A percentile compares a stretch with the other conserved stretches of the same genome.
These are phyloP conservation scores for Melikaiella ostensackeni DNA, from an alignment of 2,888 invertebrate species.

Conservation along the genomic window DNA sequence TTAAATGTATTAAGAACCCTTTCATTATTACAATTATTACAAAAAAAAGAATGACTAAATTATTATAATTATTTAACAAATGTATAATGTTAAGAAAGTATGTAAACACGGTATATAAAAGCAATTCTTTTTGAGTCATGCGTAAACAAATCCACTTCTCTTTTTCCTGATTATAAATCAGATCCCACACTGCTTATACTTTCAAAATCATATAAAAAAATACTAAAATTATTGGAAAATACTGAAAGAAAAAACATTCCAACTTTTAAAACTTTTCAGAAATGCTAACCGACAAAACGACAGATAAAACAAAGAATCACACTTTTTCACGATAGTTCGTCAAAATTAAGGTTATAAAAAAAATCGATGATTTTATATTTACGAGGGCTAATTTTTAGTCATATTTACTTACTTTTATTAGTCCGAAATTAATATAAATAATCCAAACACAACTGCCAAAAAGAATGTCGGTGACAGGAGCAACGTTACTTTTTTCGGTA, in stretches of 20 bases:
- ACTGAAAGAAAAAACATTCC: not conserved
- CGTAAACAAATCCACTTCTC: not conserved
- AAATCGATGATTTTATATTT: not conserved
- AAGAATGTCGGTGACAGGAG: not conserved
- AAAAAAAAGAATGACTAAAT: no score
- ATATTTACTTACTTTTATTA: conserved; percentile 15
- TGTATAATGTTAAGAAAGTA: not conserved
- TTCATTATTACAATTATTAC: not conserved
- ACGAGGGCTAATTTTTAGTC: not conserved
- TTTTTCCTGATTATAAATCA: not conserved
- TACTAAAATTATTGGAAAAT: not conserved
- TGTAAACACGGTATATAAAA: not conserved
- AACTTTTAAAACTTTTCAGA: not conserved
- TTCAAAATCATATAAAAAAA: not conserved
- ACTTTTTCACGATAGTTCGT: not conserved
- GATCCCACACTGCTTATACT: not conserved
- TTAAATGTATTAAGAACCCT: not conserved
- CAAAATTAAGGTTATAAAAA: not conserved
- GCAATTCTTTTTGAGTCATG: not conserved
- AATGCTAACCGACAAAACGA: not conserved
- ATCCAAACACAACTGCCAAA: conserved; percentile 9
- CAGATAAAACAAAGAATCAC: not conserved
- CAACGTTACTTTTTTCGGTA: not conserved
- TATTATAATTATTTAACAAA: not conserved
- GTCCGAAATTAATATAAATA: not conserved